phyloP scores from a whole-genome alignment of 2,797 vertebrate species.

The Xerus rutilus region DNA sequence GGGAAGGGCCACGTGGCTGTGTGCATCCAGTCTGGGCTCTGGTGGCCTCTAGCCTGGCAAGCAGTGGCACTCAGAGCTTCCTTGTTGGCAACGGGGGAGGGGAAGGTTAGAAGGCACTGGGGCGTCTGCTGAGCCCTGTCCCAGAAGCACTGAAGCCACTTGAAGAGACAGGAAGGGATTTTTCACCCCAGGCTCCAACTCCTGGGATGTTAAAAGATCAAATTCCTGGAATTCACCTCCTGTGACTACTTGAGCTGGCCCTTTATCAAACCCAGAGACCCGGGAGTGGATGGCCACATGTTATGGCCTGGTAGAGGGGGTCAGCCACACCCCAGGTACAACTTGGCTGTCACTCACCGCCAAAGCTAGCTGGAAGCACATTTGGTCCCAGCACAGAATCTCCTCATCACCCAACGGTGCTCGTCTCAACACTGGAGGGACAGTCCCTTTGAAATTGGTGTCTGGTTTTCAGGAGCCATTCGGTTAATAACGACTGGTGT shows the following conservation, averaged over 20 bases:
- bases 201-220: conserved; percentile 80
- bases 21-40: not conserved
- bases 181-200: conserved; percentile 14
- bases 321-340: conserved; percentile 81
- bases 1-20: not conserved
- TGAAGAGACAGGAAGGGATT: conserved; percentile 41
- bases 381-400: conserved; percentile 74
- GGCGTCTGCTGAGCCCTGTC: too few relatives aligned
- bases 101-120: not conserved
- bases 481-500: conserved; percentile 71
- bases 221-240: conserved; percentile 84
- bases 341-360: conserved; percentile 81
- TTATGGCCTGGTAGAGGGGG: conserved; percentile 79
- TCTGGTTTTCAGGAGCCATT: conserved; percentile 67
- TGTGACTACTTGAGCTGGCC: conserved; percentile 45
- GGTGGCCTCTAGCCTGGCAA: not conserved
- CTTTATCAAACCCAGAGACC: not conserved
- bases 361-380: conserved; percentile 75
- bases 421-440: conserved; percentile 53
- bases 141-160: not conserved
- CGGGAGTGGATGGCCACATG: conserved; percentile 61
- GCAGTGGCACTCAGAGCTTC: not conserved
- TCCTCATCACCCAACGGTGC: conserved; percentile 74
- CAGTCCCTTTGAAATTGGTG: conserved; percentile 75
- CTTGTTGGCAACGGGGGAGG: not conserved